Evolutionary conservation across 1,140 invertebrate species (phyloP), one percentile per base, ranked within the genome.

Genomic region (Caenorhabditis briggsae): DNA sequence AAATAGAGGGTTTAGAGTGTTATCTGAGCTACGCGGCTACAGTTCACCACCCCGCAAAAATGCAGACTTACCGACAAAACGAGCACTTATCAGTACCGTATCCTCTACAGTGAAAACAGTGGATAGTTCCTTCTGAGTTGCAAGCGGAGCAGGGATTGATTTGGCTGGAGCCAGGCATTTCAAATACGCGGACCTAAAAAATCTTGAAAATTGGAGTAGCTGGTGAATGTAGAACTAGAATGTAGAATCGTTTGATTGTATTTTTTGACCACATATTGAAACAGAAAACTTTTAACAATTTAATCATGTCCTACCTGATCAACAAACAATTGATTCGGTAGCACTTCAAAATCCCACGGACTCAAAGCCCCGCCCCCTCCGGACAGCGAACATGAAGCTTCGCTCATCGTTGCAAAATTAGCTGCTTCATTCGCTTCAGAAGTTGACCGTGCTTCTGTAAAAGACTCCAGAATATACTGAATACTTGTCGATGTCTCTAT

Each of bases 81-180:
- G 61, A 82, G 70, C 91, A 92, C 84, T 92, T 92, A 83, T 92
- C 92, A 8, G 88, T 92, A 43, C 91, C 91, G 55, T 86, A 89
- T 50, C 91, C 91, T 46, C 91, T 83, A 82, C 91, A 92, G 82
- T 92, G 92, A 85, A 92, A 92, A 83, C 91, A 92, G 59, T 92
- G 92, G 33, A 86, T 82, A n/a, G 89, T 86, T 33, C 90, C 91
- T 43, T 92, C 91, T 5, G 88, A 87, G 74, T 88, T 91, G 78
- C 91, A 92, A 18, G 85, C 64, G 14, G 88, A 86, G 65, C 91
- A 92, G 11, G 46, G 23, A 50, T 83, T 88, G 25, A 92, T 65
- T 55, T 87, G 82, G 43, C 86, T 89, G 1, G 91, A 88, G 11
- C 90, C 90, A 6, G 91, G 91, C 86, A 92, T 64, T 87, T 92